phyloP scores from a whole-genome alignment of 2,888 invertebrate species.

The Oscheius sp. region DNA sequence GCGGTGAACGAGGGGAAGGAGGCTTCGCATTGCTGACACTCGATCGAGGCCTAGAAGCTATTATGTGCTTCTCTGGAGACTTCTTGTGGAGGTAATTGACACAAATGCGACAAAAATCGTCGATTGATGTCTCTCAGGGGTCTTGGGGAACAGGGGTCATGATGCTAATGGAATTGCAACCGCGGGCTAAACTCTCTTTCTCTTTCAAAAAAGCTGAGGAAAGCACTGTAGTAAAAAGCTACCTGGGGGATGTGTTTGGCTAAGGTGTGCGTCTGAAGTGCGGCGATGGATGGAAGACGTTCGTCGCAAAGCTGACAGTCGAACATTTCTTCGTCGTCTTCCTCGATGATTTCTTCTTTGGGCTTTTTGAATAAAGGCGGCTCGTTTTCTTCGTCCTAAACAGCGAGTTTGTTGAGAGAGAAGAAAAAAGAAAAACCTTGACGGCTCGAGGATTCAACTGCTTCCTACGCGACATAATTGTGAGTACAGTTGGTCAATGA shows the following conservation, averaged over 20 bases:
- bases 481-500: slow-evolving; percentile 16
- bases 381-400: slow-evolving; percentile 23
- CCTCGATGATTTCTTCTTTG: slow-evolving; percentile 23
- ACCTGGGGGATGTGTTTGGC: slow-evolving; percentile 28
- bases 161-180: slow-evolving; percentile 14
- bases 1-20: slow-evolving; percentile 38
- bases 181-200: background rate
- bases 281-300: slow-evolving; percentile 14
- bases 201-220: background rate
- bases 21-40: slow-evolving; percentile 48
- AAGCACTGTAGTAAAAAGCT: background rate
- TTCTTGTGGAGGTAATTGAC: background rate
- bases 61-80: background rate
- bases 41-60: slow-evolving; percentile 20
- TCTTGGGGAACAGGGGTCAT: slow-evolving; percentile 5
- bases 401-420: background rate
- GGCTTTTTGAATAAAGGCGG: slow-evolving; percentile 22
- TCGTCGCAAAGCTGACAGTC: slow-evolving; percentile 33
- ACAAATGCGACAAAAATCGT: background rate
- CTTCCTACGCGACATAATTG: slow-evolving; percentile 26
- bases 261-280: slow-evolving; percentile 26
- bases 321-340: slow-evolving; percentile 16
- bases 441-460: slow-evolving; percentile 25
- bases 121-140: slow-evolving; percentile 21
- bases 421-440: background rate